Evolutionary conservation across 2,797 vertebrate species (phyloP).

Genomic region (Characodon lateralis): DNA sequence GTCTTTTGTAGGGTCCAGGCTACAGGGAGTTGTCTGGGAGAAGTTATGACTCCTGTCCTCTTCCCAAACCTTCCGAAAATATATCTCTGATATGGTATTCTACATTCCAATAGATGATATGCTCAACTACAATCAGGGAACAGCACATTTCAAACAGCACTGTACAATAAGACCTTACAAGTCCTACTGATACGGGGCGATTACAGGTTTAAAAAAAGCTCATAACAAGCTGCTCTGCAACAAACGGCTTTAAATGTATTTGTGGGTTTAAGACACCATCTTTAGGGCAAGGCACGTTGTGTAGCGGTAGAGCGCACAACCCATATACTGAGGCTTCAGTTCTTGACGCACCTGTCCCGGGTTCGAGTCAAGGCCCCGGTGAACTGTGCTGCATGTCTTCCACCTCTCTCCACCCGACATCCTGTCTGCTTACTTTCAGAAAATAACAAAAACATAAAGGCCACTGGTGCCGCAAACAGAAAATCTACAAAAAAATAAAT

Average conservation of each 20-base stretch:
- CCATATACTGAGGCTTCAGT: no score
- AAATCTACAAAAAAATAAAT: no score
- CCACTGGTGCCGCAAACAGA: no score
- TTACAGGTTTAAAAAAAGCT: slow-evolving; percentile 25
- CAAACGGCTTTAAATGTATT: neutral
- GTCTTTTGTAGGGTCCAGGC: slow-evolving; percentile 70
- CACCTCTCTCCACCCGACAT: no score
- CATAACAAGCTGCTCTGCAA: slow-evolving; percentile 7
- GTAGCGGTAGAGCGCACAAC: no score
- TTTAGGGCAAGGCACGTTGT: neutral
- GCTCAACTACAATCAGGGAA: neutral
- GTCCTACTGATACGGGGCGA: neutral
- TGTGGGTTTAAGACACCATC: neutral
- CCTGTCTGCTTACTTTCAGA: no score
- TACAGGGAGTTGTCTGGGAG: slow-evolving; percentile 56
- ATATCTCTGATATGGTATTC: slow-evolving; percentile 39
- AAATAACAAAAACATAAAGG: no score
- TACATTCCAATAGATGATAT: slow-evolving; percentile 17
- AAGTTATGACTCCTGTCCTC: slow-evolving; percentile 53
- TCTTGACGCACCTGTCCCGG: no score
- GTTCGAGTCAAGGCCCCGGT: no score
- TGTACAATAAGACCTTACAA: neutral
- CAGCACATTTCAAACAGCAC: slow-evolving; percentile 8
- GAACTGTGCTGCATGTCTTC: no score
- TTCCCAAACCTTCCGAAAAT: slow-evolving; percentile 13